Evolutionary conservation across 2,113 vertebrate genomes (phyloP), one percentile per base, ranked within the genome.

Genomic region (Paraplagusia blochii): DNA sequence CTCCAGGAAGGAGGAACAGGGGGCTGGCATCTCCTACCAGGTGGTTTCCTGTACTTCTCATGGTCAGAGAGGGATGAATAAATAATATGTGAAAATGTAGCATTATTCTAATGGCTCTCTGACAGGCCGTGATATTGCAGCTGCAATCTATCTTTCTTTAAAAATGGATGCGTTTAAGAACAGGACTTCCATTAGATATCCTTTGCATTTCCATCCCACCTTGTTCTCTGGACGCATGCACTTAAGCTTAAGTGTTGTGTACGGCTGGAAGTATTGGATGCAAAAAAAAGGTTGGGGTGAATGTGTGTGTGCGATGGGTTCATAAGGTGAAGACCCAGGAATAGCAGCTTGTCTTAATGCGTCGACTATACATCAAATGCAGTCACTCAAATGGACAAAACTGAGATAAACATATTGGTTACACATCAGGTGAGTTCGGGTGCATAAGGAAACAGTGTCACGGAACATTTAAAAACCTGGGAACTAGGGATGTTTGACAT

Each of bases 101-200:
- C 74, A 61, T 85, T 84, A 89, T 86, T 86, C 85, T 79, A 88
- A 86, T 87, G 87, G 87, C 85, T 90, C 86, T 89, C 79, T 82
- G 83, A 70, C 68, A 39, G 63, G 63, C 55, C 71, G 71, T 63
- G 74, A 82, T 47, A 50, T 56, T 15, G 53, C 48, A 53, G 58
- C 72, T 66, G 69, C 61, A 82, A 81, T 80, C 77, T 77, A 69
- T 75, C 80, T 86, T 51, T 17, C 81, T 87, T 90, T 88, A 91
- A 92, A 92, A 86, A 90, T 90, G 74, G 80, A 91, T 89, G 82
- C 58, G 78, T 72, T 78, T 75, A 85, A 86, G 85, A 87, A 88
- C 80, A 74, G 72, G 53, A 47, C 50, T 69, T 84, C 89, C 88
- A 89, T 90, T 89, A 85, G 70, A 77, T 72, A 67, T 72, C 71